Conservation (phyloP, 23 tunicate genomes). For the Aplidium turbinatum region DNA sequence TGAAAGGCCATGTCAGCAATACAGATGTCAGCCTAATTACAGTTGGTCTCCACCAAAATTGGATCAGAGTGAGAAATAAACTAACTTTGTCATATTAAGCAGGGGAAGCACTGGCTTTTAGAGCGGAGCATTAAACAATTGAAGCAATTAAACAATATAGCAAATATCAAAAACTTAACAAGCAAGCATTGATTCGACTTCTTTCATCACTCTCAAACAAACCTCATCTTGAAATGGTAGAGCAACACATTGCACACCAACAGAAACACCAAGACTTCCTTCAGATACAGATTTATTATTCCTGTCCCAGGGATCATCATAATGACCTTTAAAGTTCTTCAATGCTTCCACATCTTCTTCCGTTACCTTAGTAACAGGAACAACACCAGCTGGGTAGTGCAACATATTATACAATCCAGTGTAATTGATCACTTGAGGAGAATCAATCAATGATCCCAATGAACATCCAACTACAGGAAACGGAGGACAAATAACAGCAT, state of each 20-base stretch:
- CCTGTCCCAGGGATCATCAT: slow-evolving; percentile 54
- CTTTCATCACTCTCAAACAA: slow-evolving; percentile 71
- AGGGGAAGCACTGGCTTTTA: no score
- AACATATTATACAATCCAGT: slow-evolving; percentile 46
- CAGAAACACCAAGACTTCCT: slow-evolving; percentile 69
- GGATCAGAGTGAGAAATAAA: no score
- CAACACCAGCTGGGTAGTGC: slow-evolving; percentile 71
- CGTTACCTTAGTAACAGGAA: slow-evolving; percentile 59
- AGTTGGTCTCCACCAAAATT: no score
- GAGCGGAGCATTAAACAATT: no score
- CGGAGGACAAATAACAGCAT: slow-evolving; percentile 53
- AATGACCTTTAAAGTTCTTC: slow-evolving; percentile 51
- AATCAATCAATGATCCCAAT: slow-evolving; percentile 5
- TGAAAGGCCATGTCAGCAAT: no score
- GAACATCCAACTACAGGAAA: slow-evolving; percentile 46
- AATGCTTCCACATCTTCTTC: slow-evolving; percentile 41
- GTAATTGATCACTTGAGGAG: slow-evolving; percentile 55
- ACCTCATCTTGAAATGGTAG: slow-evolving; percentile 75
- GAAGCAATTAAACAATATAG: no score
- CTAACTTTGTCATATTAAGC: no score
- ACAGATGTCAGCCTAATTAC: no score
- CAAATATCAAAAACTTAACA: no score
- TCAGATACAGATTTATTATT: slow-evolving; percentile 42
- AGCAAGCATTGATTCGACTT: slow-evolving; percentile 67
- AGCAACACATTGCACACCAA: slow-evolving; percentile 78